These are phyloP conservation scores for Petrosia ficiformis DNA, from an alignment of 37 sponge, comb jelly and placozoan genomes.

Conservation along the genomic window DNA sequence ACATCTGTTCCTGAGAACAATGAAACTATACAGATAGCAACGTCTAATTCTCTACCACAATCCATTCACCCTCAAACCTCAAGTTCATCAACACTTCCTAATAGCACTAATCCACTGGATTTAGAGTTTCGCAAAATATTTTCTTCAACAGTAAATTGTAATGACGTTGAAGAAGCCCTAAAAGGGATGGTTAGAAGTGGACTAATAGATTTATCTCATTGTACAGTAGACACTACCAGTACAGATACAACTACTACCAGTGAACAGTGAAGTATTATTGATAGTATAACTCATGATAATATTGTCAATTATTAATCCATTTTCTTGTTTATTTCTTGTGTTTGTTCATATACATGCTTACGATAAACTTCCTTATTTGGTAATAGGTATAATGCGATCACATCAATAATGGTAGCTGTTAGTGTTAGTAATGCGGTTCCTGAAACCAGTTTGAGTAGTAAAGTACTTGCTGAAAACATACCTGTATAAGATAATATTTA, in stretches of 20 bases:
- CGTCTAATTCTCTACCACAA: neutral
- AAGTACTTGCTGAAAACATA: conserved; percentile 54
- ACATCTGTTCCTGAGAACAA: neutral
- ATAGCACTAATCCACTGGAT: neutral
- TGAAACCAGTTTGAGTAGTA: conserved; percentile 72
- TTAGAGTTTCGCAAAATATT: neutral
- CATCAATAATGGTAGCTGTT: conserved; percentile 74
- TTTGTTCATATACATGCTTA: conserved; percentile 48
- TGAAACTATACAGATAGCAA: neutral
- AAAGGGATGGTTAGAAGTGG: neutral
- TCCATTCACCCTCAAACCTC: neutral
- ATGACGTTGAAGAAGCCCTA: neutral
- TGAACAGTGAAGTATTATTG: neutral
- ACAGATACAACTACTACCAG: neutral
- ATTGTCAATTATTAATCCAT: no score
- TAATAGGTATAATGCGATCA: conserved; percentile 71
- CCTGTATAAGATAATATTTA: conserved; percentile 20
- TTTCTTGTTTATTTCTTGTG: neutral
- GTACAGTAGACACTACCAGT: neutral
- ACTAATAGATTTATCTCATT: neutral
- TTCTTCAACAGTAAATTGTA: neutral
- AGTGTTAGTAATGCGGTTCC: conserved; percentile 74
- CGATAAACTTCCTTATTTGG: conserved; percentile 59
- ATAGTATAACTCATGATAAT: no score
- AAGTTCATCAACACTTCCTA: neutral